Conservation (phyloP, 2,113 vertebrate genomes). For the Alethe castanea region DNA sequence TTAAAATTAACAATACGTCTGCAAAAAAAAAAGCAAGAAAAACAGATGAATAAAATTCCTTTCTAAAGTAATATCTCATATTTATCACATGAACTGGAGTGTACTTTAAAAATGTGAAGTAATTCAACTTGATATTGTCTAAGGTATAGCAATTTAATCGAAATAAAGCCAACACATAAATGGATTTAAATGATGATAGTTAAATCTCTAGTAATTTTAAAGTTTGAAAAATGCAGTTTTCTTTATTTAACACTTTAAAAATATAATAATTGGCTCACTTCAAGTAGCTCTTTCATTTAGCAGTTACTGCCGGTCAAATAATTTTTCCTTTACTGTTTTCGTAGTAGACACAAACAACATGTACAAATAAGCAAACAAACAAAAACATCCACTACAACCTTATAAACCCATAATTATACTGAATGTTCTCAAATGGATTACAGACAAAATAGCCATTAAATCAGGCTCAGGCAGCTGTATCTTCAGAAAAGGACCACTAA, state of each 20-base stretch:
- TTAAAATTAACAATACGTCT: background rate
- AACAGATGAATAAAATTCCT: background rate
- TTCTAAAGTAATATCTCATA: background rate
- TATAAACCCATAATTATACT: background rate
- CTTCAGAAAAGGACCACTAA: background rate
- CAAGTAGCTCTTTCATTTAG: background rate
- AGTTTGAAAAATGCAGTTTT: background rate
- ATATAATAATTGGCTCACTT: background rate
- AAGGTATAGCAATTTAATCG: background rate
- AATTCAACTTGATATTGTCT: background rate
- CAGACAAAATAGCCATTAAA: background rate
- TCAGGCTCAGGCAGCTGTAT: background rate
- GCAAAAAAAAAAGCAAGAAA: background rate
- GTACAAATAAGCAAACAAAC: background rate
- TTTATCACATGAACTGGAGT: background rate
- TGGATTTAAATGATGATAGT: background rate
- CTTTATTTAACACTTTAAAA: background rate
- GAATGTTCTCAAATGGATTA: background rate
- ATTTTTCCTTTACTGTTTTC: background rate
- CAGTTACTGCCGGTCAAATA: background rate
- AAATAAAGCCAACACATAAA: background rate
- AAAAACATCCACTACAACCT: background rate
- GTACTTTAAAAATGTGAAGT: background rate
- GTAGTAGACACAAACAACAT: background rate
- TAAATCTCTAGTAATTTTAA: background rate